Conservation (phyloP, 2,113 vertebrate species). For the Elephas maximus region DNA sequence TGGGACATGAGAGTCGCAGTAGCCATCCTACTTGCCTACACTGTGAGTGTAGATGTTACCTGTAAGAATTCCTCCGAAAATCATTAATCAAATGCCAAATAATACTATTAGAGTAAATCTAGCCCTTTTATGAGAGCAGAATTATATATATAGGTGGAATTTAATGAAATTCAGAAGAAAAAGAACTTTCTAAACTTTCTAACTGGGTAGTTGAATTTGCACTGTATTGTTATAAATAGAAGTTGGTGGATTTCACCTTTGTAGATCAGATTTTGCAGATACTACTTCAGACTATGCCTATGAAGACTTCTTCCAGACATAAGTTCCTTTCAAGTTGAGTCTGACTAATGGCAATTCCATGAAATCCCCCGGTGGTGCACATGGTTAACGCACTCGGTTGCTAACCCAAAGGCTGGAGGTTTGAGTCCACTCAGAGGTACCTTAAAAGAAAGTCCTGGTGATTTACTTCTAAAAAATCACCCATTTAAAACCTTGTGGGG, state of each 20-base stretch:
- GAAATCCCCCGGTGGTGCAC: neutral
- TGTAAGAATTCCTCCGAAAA: conserved; percentile 6
- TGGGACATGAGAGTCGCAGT: neutral
- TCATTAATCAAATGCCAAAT: neutral
- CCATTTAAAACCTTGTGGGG: too few relatives aligned
- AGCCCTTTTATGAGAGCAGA: neutral
- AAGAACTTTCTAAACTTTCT: neutral
- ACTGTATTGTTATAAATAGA: neutral
- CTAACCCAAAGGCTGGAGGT: too few relatives aligned
- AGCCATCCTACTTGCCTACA: neutral
- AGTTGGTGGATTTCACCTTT: neutral
- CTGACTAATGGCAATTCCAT: neutral
- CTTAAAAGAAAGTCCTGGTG: too few relatives aligned
- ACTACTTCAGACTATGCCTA: neutral
- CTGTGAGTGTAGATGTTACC: neutral
- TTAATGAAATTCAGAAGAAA: conserved; percentile 3
- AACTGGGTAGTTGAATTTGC: neutral
- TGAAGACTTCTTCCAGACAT: neutral
- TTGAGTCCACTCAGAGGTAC: too few relatives aligned
- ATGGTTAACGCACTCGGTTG: neutral
- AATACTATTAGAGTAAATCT: neutral
- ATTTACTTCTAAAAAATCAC: too few relatives aligned
- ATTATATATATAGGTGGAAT: neutral
- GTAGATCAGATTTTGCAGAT: neutral
- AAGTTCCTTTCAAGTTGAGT: neutral